Base-by-base conservation (phyloP, 2,888 invertebrate genomes). In the Oligia latruncula region DNA sequence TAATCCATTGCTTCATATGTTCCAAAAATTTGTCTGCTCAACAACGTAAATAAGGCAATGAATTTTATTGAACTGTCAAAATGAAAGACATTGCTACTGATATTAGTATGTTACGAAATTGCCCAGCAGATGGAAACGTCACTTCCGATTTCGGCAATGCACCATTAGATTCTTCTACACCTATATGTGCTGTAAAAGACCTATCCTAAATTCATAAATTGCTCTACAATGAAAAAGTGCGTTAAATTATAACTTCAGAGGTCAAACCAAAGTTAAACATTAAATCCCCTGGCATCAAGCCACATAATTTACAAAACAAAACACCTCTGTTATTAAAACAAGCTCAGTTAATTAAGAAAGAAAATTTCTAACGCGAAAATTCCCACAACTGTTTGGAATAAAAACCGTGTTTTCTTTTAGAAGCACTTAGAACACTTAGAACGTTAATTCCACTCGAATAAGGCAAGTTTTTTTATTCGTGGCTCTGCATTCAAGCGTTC, bases 261-360 rank as follows among this genome's bases (percentile, higher is more conserved):
- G 52, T 67, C 67, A 83, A 83, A 9, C 17, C 35, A 60, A 58
- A 83, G 60, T 52, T 67, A 15, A 83, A 52, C 23, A 76, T n/a
- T 43, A 35, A 83, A 77, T 77, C 43, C n/a, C 29, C 13, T 4
- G 55, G 3, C 23, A 82, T 43, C 15, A 40, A 78, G 46, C 23
- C 49, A 78, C 55, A 29, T 49, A 49, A 68, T 76, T 58, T 78
- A 80, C 52, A 29, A 76, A 78, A 49, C 55, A 64, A 46, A 67
- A 55, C 60, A 55, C 4, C 80, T 68, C 15, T 3, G 23, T 58
- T 72, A 71, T 62, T 55, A 62, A 81, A 67, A 66, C 40, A 55
- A 65, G 23, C 17, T 65, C 1, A 55, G 40, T 85, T 85, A 85
- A 82, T 82, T 72, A 82, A 49, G 52, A 73, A 35, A n/a, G 2